Evolutionary conservation across 2,113 vertebrate genomes (phyloP), one percentile per base, ranked within the genome.

Genomic region (Sorex fumeus): DNA sequence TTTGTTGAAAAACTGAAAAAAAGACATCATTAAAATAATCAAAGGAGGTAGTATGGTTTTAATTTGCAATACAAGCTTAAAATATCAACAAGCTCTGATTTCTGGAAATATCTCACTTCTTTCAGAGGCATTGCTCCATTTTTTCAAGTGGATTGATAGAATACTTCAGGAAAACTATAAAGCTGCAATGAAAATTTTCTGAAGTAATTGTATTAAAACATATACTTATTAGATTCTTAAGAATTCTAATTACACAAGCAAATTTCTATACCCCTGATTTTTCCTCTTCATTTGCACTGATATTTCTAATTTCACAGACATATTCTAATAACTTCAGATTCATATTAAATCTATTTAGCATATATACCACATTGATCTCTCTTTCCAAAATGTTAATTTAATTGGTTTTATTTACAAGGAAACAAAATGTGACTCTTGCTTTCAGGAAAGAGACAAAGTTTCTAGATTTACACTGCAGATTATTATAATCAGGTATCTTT

Each of bases 311-410:
- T 82, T 72, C 70, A 77, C 13, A 72, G 1, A 43, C n/a, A 84
- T 1, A 36, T 69, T 84, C 85, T 77, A 87, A 50, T 23, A 66
- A 30, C n/a, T 90, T 77, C 21, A 32, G 23, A 32, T 6, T 67
- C 7, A 74, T 47, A 32, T 2, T 87, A 32, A 4, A 21, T 66
- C 15, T 50, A 21, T 80, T 79, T 25, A 1, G 43, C 13, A 30
- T 50, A 53, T 36, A 50, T 50, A 50, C 47, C 47, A 50, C 47
- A 50, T 4, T 60, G 27, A 69, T 21, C 2, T 23, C 8, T 72
- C 34, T 53, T 91, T 81, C 40, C 12, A 86, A 81, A 91, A 57
- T 83, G 72, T 60, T 72, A 34, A 53, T 72, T 90, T 67, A 88
- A 45, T 70, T 77, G 30, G 1, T 71, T 76, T 18, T 71, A 8